These are phyloP conservation scores for Hemibagrus wyckioides DNA, from an alignment of 2,113 vertebrate genomes.

Conservation along the genomic window DNA sequence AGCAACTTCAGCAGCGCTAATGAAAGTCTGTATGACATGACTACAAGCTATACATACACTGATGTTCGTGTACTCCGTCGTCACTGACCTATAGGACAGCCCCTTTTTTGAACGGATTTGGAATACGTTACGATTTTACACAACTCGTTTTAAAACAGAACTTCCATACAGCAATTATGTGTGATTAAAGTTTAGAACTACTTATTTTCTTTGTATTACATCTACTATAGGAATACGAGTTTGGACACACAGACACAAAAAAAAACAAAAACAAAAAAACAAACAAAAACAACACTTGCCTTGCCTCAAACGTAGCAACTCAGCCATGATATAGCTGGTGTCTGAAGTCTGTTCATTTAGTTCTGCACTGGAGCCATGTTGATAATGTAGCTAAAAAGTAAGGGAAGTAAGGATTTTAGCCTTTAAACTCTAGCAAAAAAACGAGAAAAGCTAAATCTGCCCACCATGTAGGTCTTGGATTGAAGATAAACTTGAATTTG, in stretches of 20 bases:
- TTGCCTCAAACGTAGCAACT: background rate
- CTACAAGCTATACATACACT: background rate
- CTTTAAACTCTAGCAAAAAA: background rate
- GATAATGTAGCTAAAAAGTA: background rate
- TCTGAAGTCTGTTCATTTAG: background rate
- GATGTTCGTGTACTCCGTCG: no score
- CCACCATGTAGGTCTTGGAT: background rate
- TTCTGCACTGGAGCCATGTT: background rate
- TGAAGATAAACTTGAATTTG: background rate
- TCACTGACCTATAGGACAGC: background rate
- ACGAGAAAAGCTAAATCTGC: background rate
- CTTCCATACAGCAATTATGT: background rate
- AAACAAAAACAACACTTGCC: background rate
- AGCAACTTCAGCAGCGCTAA: conserved; percentile 39
- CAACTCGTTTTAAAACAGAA: background rate
- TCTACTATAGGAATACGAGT: background rate
- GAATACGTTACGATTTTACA: background rate
- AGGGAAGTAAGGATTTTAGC: background rate
- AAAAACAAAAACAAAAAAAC: background rate
- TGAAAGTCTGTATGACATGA: conserved; percentile 17
- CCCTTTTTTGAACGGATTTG: background rate
- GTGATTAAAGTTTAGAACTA: background rate
- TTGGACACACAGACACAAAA: background rate
- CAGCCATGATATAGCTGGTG: background rate
- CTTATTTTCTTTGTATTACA: background rate